These are phyloP conservation scores for Drosophila orosa DNA, from an alignment of 1,140 invertebrate species.

Conservation along the genomic window DNA sequence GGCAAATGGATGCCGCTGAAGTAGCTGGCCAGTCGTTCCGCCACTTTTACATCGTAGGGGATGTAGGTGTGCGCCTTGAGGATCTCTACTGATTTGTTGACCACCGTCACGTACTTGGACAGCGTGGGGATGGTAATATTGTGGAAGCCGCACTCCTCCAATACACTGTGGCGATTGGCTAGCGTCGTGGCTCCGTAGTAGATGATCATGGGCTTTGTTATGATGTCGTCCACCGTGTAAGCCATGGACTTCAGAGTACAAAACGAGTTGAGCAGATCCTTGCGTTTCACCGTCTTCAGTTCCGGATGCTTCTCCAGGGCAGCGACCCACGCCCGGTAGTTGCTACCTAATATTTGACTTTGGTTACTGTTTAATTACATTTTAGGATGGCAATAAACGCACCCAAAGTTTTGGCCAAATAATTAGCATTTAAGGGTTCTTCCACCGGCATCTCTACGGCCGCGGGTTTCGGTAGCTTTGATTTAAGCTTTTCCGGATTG, in stretches of 20 bases:
- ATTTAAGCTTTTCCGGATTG: conserved; percentile 14
- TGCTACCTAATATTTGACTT: conserved; percentile 40
- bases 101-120: conserved; percentile 84
- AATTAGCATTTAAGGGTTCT: conserved; percentile 58
- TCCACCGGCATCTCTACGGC: conserved; percentile 42
- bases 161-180: conserved; percentile 85
- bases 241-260: conserved; percentile 64
- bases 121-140: conserved; percentile 84
- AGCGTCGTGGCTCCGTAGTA: conserved; percentile 85
- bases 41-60: conserved; percentile 69
- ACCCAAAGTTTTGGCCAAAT: conserved; percentile 56
- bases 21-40: conserved; percentile 61
- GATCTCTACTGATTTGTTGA: conserved; percentile 68
- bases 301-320: conserved; percentile 73
- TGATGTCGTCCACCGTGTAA: conserved; percentile 84
- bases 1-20: conserved; percentile 64
- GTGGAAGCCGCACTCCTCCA: conserved; percentile 85
- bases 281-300: conserved; percentile 65
- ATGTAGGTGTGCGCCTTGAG: conserved; percentile 67
- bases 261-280: conserved; percentile 67
- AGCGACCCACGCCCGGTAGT: conserved; percentile 44
- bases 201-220: conserved; percentile 85
- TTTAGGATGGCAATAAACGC: not conserved
- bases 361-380: not conserved
- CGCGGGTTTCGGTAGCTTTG: conserved; percentile 9